Evolutionary conservation across 2,797 vertebrate genomes (phyloP).

Genomic region (Telmatherina bonti): DNA sequence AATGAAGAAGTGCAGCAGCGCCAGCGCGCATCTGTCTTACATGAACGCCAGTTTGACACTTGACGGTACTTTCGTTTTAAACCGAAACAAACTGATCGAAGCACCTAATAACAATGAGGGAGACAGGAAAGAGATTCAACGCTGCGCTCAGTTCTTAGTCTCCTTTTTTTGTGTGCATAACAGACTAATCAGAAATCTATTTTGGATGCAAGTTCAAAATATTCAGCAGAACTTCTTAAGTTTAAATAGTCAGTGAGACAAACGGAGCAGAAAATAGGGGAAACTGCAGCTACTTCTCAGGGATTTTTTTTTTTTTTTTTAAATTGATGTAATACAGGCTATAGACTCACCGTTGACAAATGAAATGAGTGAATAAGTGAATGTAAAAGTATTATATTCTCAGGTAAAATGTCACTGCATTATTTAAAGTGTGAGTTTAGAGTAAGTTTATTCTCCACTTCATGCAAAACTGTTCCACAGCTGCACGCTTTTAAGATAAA

Average conservation of each 20-base stretch:
- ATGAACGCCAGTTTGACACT: constrained; percentile 45
- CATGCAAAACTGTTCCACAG: neutral
- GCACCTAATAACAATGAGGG: constrained; percentile 21
- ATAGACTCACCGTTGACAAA: too few relatives aligned
- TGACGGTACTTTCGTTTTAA: constrained; percentile 63
- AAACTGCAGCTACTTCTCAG: neutral
- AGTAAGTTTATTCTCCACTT: too few relatives aligned
- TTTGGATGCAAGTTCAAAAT: constrained; percentile 56
- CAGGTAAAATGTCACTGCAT: neutral
- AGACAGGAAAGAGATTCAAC: constrained; percentile 34
- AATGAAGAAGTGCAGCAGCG: constrained; percentile 53
- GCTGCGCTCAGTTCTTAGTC: constrained; percentile 31
- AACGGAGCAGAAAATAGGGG: neutral
- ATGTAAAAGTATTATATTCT: neutral
- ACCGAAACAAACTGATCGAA: constrained; percentile 55
- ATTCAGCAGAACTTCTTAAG: constrained; percentile 56
- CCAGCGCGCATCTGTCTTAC: constrained; percentile 50
- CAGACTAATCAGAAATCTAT: constrained; percentile 41
- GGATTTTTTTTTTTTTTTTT: neutral
- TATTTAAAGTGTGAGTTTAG: neutral
- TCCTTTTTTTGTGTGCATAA: constrained; percentile 39
- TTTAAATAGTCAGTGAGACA: constrained; percentile 7
- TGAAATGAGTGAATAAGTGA: too few relatives aligned
- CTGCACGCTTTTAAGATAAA: too few relatives aligned
- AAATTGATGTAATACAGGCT: neutral